phyloP scores from a whole-genome alignment of 2,113 vertebrate genomes.

The Nothocercus nigrocapillus region DNA sequence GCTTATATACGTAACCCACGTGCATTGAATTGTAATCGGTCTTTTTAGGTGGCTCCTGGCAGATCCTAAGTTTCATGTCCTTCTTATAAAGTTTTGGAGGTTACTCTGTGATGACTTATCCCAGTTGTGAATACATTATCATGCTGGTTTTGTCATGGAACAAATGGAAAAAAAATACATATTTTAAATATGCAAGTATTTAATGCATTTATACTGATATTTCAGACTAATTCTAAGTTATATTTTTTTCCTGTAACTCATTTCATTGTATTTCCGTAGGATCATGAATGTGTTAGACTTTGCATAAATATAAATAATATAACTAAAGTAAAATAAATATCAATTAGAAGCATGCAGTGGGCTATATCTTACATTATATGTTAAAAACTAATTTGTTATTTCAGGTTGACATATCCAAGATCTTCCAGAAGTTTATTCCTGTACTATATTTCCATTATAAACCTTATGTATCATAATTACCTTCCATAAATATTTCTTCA shows the following conservation, averaged over 20 bases:
- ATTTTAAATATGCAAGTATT: too few species aligned
- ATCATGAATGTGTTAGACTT: background rate
- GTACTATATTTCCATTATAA: background rate
- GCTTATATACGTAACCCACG: background rate
- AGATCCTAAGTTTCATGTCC: background rate
- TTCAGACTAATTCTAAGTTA: background rate
- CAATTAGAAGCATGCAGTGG: background rate
- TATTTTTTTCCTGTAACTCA: rapidly evolving
- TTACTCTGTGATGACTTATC: too few species aligned
- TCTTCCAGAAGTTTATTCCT: background rate
- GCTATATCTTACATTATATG: background rate
- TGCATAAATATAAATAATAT: background rate
- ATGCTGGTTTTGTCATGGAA: background rate
- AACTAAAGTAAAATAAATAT: background rate
- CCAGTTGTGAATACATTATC: background rate
- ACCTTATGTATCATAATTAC: background rate
- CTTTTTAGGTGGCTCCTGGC: background rate
- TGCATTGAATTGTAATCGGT: background rate
- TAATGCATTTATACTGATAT: background rate
- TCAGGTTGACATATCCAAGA: background rate
- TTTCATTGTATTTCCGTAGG: background rate
- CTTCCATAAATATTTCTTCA: constrained; percentile 1
- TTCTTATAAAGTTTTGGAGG: too few species aligned
- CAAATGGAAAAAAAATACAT: background rate
- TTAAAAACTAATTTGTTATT: background rate